Percentiles rank a stretch among this genome's conserved stretches.
These are phyloP conservation scores for Boulengeromyrus knoepffleri DNA, from an alignment of 2,113 vertebrate genomes.

Conservation along the genomic window DNA sequence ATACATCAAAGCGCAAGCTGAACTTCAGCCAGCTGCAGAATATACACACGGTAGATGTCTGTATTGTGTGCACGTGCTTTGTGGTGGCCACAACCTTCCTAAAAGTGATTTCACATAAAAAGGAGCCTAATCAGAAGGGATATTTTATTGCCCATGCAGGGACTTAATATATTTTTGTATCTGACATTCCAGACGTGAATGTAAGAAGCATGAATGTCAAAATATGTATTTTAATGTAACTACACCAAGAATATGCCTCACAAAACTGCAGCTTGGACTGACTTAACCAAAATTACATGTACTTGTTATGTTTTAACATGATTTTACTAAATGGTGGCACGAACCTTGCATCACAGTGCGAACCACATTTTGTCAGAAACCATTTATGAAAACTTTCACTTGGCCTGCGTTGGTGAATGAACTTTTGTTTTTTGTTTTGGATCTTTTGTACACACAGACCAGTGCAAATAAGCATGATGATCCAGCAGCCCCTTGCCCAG, in stretches of 20 bases:
- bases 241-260: not conserved
- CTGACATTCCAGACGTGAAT: not conserved
- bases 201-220: not conserved
- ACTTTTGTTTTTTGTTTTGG: not conserved
- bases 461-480: not conserved
- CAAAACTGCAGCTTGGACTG: not conserved
- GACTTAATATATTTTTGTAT: not conserved
- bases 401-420: not conserved
- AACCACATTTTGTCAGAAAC: not conserved
- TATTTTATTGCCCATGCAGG: not conserved
- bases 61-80: not conserved
- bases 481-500: not conserved
- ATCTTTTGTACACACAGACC: not conserved
- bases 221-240: not conserved
- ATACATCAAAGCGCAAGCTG: constrained; percentile 29
- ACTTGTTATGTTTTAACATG: not conserved
- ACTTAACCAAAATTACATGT: not conserved
- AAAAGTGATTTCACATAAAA: not conserved
- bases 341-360: not conserved
- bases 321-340: not conserved
- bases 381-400: not conserved
- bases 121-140: not conserved
- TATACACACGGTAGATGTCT: constrained; percentile 40
- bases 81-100: not conserved
- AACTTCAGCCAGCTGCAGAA: constrained; percentile 58